These are phyloP conservation scores for Cirrhinus mrigala DNA, from an alignment of 2,797 vertebrate species.

Conservation along the genomic window DNA sequence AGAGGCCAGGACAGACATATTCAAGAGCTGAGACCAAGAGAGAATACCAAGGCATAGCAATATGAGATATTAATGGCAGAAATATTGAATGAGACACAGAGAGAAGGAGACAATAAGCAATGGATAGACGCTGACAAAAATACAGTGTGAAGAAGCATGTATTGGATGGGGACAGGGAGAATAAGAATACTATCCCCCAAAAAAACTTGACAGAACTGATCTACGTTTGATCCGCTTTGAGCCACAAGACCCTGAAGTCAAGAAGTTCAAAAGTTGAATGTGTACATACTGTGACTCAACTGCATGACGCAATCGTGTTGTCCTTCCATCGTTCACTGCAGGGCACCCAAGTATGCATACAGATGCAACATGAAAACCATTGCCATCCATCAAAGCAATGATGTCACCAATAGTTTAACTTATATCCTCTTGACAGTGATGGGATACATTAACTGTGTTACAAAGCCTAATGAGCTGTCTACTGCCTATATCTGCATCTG, in stretches of 20 bases:
- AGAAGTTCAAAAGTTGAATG: constrained; percentile 30
- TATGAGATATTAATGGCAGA: constrained; percentile 54
- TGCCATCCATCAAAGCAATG: not conserved
- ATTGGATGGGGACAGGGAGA: constrained; percentile 60
- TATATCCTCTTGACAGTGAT: not conserved
- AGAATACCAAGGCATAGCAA: constrained; percentile 45
- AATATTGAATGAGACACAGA: constrained; percentile 57
- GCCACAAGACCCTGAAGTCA: constrained; percentile 14
- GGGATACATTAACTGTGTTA: not conserved
- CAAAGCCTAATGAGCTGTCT: not conserved
- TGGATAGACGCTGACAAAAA: constrained; percentile 66
- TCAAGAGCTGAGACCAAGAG: constrained; percentile 48
- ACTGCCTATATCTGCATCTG: not conserved
- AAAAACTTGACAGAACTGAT: constrained; percentile 42
- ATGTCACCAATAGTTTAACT: not conserved
- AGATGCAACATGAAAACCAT: not conserved
- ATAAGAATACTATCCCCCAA: constrained; percentile 41
- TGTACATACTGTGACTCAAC: not conserved
- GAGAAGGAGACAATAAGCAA: constrained; percentile 55
- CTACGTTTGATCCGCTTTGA: constrained; percentile 26
- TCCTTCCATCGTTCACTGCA: not conserved
- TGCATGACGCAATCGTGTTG: not conserved
- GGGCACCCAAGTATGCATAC: not conserved
- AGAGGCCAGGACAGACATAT: constrained; percentile 53
- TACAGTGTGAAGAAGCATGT: constrained; percentile 67